Evolutionary conservation across 2,888 invertebrate species (phyloP).

Genomic region (Metallyticus violacea): DNA sequence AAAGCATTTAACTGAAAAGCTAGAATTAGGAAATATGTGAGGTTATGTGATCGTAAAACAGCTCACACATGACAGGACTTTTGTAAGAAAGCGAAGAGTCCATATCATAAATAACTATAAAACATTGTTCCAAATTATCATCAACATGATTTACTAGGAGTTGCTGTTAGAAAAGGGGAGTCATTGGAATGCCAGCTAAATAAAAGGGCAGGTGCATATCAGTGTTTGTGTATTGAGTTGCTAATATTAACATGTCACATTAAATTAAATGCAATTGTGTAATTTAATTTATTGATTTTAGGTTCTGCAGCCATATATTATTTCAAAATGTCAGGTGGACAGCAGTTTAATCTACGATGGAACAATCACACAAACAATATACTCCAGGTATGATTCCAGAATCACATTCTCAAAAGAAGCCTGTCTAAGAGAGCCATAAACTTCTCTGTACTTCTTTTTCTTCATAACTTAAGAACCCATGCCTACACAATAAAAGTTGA

Average conservation of each 20-base stretch:
- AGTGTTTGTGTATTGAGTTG: not conserved
- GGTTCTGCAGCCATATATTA: not conserved
- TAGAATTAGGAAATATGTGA: not conserved
- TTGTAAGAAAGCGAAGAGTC: no score
- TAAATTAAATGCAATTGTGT: no score
- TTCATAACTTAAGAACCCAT: no score
- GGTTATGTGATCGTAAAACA: not conserved
- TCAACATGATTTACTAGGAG: not conserved
- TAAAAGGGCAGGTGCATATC: not conserved
- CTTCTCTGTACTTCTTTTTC: no score
- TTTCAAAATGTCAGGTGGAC: conserved; percentile 36
- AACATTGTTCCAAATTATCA: not conserved
- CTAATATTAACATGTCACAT: not conserved
- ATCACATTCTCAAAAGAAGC: no score
- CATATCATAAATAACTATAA: not conserved
- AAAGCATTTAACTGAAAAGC: not conserved
- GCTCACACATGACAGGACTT: not conserved
- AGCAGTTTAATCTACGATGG: conserved; percentile 51
- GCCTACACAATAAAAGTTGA: no score
- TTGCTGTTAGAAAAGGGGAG: no score
- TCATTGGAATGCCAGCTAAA: no score
- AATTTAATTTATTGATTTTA: not conserved
- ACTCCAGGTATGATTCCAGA: conserved; percentile 42
- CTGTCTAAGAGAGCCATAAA: no score
- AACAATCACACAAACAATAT: conserved; percentile 52